Conservation (phyloP, 2,797 vertebrate species). For the Myripristis murdjan region DNA sequence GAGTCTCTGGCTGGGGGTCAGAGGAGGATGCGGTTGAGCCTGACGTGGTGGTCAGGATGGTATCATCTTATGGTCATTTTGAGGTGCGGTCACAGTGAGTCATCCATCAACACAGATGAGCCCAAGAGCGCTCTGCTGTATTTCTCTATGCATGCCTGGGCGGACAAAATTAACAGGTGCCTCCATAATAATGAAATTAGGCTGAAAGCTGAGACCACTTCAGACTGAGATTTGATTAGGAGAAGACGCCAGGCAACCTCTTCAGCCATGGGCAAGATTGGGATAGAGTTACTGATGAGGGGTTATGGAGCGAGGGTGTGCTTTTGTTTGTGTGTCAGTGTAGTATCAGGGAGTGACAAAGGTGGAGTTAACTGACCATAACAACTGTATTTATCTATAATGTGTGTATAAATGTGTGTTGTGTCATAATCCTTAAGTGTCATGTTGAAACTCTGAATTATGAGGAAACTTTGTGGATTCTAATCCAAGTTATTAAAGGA, state of each 20-base stretch:
- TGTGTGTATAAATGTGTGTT: not conserved
- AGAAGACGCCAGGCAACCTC: constrained; percentile 74
- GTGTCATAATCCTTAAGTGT: not conserved
- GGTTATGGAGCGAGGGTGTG: constrained; percentile 15
- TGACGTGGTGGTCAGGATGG: constrained; percentile 58
- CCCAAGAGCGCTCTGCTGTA: constrained; percentile 34
- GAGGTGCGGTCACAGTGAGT: constrained; percentile 78
- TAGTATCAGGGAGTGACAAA: constrained; percentile 29
- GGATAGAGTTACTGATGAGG: constrained; percentile 67
- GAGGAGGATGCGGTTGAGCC: constrained; percentile 58
- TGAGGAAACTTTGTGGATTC: not conserved
- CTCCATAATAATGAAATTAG: constrained; percentile 64
- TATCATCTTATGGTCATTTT: constrained; percentile 73
- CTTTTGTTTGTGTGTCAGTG: constrained; percentile 12
- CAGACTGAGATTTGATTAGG: constrained; percentile 70
- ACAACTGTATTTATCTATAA: not conserved
- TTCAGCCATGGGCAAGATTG: constrained; percentile 48
- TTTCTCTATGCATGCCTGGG: constrained; percentile 47
- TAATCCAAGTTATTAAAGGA: not conserved
- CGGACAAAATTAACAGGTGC: constrained; percentile 74
- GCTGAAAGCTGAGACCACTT: constrained; percentile 79
- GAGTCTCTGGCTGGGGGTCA: constrained; percentile 26
- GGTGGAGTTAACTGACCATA: not conserved
- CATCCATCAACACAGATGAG: constrained; percentile 70
- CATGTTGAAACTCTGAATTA: not conserved